These are phyloP conservation scores for Hyphantria cunea DNA, from an alignment of 1,140 invertebrate species.

Conservation along the genomic window DNA sequence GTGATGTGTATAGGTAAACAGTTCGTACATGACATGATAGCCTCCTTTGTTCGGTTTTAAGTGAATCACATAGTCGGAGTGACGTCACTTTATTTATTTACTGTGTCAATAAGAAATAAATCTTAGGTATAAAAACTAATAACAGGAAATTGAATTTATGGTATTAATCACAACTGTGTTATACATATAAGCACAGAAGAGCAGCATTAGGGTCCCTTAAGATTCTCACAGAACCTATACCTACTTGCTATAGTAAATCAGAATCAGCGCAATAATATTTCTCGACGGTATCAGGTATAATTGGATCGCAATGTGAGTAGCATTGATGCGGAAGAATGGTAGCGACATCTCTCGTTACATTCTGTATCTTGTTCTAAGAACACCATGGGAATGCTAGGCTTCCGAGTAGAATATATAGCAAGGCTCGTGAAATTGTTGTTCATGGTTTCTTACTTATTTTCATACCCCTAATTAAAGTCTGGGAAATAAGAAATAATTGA, in stretches of 20 bases:
- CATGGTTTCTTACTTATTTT: too few species aligned
- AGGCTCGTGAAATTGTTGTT: too few species aligned
- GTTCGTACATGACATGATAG: conserved; percentile 12
- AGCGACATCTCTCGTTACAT: conserved; percentile 71
- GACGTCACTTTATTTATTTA: conserved; percentile 9
- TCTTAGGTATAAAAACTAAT: conserved; percentile 20
- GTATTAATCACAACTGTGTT: conserved; percentile 20
- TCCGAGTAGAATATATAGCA: conserved; percentile 7
- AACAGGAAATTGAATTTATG: conserved; percentile 34
- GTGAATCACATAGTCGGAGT: conserved; percentile 20
- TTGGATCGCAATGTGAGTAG: conserved; percentile 73
- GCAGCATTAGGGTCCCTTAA: conserved; percentile 43
- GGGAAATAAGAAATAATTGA: too few species aligned
- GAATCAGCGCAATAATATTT: conserved; percentile 69
- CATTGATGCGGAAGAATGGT: conserved; percentile 73
- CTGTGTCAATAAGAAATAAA: conserved; percentile 22
- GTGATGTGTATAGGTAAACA: conserved; percentile 16
- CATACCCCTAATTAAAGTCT: too few species aligned
- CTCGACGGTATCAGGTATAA: conserved; percentile 71
- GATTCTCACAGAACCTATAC: conserved; percentile 71
- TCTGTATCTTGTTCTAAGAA: conserved; percentile 75
- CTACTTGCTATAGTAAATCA: conserved; percentile 50
- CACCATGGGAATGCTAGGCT: conserved; percentile 63
- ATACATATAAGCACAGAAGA: conserved; percentile 27
- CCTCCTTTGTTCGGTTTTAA: conserved; percentile 9